phyloP scores from a whole-genome alignment of 2,888 invertebrate species.

The Macaria liturata region DNA sequence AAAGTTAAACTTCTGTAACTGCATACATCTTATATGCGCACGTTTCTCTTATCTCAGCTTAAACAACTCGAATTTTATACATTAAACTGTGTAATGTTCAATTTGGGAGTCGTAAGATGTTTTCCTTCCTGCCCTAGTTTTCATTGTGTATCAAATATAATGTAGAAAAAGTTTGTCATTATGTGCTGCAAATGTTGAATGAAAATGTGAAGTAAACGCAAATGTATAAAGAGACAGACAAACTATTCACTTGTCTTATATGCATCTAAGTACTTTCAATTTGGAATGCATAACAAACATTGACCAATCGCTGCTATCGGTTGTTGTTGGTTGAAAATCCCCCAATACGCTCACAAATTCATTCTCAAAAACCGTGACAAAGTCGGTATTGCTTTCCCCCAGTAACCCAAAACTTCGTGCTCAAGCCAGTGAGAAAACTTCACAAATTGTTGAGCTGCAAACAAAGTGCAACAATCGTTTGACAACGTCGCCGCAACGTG shows the following conservation, averaged over 20 bases:
- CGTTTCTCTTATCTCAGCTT: conserved; percentile 20
- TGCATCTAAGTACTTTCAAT: no score
- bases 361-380: conserved; percentile 9
- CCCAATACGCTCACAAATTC: not conserved
- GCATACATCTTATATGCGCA: conserved; percentile 4
- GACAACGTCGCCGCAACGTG: conserved; percentile 31
- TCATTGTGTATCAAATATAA: not conserved
- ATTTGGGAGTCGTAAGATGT: conserved; percentile 29
- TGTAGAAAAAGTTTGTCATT: no score
- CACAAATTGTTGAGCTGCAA: conserved; percentile 34
- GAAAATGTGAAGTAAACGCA: no score
- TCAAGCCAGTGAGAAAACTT: conserved; percentile 27
- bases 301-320: not conserved
- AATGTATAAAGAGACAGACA: no score
- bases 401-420: conserved; percentile 4
- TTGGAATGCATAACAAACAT: no score
- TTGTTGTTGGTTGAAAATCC: not conserved
- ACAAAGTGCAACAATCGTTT: conserved; percentile 35
- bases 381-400: conserved; percentile 7
- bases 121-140: conserved; percentile 19
- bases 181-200: no score
- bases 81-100: conserved; percentile 27
- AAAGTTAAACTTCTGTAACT: conserved; percentile 6
- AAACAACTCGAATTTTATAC: conserved; percentile 19
- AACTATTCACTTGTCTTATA: no score